Base-by-base conservation (phyloP, 2,113 vertebrate species). In the Murina feae region DNA sequence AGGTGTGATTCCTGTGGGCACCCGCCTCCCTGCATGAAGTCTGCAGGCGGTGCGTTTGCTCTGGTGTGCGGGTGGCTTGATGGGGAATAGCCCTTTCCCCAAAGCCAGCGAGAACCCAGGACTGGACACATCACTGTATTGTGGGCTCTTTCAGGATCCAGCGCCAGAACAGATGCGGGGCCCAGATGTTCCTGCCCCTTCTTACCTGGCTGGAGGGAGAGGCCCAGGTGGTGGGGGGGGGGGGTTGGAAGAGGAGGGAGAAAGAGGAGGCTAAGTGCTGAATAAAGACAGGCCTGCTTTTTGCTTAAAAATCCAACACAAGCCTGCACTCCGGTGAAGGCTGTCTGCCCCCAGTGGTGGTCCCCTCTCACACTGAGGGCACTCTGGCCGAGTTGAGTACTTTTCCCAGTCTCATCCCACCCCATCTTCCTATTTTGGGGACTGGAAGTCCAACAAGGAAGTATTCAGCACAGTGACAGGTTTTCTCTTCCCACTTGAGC, bases 1-100 rank as follows among this genome's bases (percentile, higher is more conserved):
- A 94, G 94, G 84, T 97, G 92, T 79, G 86, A 80, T 3, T 49
- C 63, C 32, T 18, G n/a, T 20, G 28, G 93, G 58, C 63, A 25
- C 11, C 39, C 8, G 18, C 42, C 25, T 71, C 76, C 28, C 39
- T 16, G 49, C 79, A 71, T 23, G 74, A 58, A 75, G 71, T 90
- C 55, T 69, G 53, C 30, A 86, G 83, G 20, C 51, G 17, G 17
- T 71, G 47, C 47, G 16, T 74, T 39, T 89, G 79, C 65, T 86
- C 75, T 44, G 66, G 68, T 66, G 58, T 47, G 30, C 12, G 83
- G 4, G 10, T 39, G 2, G 18, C 4, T 6, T 44, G 51, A 9
- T 28, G 10, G 42, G 21, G 6, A 5, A 30, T 2, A 66, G 21
- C 69, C 18, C 21, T 82, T 82, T 55, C 30, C 58, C 47, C 51